Base-by-base conservation (phyloP, 2,888 invertebrate genomes). In the Lysandra coridon region DNA sequence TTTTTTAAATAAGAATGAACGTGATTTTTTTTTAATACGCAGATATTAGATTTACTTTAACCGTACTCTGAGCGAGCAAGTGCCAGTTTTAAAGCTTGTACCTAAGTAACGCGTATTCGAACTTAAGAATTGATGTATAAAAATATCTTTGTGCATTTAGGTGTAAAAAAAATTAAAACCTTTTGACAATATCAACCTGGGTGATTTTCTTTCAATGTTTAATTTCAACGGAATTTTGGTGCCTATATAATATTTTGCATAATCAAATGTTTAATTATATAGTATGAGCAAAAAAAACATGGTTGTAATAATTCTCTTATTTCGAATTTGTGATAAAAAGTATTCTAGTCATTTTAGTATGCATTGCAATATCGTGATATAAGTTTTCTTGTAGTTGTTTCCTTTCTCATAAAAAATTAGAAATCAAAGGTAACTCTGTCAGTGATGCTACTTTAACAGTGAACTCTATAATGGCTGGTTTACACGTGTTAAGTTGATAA, bases 1-100 rank as follows among this genome's bases (percentile, higher is more conserved):
- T 57, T 76, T 76, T 76, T 57, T 10, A 76, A 75, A 76, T 69
- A 76, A 53, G 57, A 30, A 76, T 76, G 76, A 57, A 76, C 7
- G 33, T 75, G 75, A 23, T 49, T 49, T 75, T 75, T 75, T 74
- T 49, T 75, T 12, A 7, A 44, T 23, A 75, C 5, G 23, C 23
- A 44, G 74, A 44, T 75, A 49, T 30, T 75, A 53, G 53, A 75
- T 75, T 75, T n/a, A 75, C 12, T 10, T 75, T 49, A n/a, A 37
- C 33, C n/a, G 17, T 76, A 76, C 53, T 75, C 53, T 53, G 33
- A 30, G 33, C 30, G 14, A 53, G 75, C 33, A 30, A 57, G 76
- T 30, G 76, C 76, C 44, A 74, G 33, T 5, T 76, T 17, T 57
- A 33, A 23, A 53, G 76, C 76, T 49, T 76, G 69, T 33, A 69